Percentiles rank a stretch among this genome's conserved stretches.
Conservation (phyloP, 2,113 vertebrate species). For the Brachypteracias leptosomus region DNA sequence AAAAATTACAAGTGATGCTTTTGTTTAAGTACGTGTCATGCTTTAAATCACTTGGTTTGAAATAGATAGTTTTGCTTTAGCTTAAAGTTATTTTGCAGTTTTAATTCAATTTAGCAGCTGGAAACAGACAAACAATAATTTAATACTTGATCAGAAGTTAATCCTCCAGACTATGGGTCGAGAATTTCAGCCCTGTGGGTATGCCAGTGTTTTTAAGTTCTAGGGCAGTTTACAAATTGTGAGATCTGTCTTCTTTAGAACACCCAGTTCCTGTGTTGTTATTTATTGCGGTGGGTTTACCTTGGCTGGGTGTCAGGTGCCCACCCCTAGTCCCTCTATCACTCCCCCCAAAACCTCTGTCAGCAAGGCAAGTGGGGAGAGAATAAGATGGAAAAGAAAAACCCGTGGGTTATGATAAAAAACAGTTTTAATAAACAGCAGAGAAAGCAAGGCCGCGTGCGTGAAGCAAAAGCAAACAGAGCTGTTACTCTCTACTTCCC, state of each 20-base stretch:
- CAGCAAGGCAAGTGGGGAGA: too few species aligned
- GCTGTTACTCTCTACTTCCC: too few species aligned
- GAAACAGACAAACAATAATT: not conserved
- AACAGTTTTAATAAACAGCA: too few species aligned
- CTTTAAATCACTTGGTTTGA: not conserved
- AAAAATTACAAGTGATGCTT: not conserved
- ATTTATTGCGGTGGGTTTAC: too few species aligned
- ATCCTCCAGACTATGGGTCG: not conserved
- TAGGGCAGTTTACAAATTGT: not conserved
- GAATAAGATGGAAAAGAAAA: too few species aligned
- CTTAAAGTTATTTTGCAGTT: not conserved
- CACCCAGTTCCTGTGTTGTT: not conserved
- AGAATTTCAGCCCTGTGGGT: not conserved
- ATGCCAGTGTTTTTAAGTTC: not conserved
- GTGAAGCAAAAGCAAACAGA: too few species aligned
- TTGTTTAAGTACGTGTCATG: not conserved
- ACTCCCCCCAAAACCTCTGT: too few species aligned
- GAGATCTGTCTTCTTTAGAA: not conserved
- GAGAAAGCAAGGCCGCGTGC: too few species aligned
- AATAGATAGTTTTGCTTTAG: not conserved
- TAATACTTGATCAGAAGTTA: not conserved
- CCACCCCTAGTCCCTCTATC: too few species aligned
- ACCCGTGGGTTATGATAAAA: too few species aligned
- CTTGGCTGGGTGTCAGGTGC: too few species aligned
- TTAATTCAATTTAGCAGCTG: not conserved